Evolutionary conservation across 2,113 vertebrate species (phyloP), one percentile per base, ranked within the genome.

Genomic region (Nothoprocta perdicaria): DNA sequence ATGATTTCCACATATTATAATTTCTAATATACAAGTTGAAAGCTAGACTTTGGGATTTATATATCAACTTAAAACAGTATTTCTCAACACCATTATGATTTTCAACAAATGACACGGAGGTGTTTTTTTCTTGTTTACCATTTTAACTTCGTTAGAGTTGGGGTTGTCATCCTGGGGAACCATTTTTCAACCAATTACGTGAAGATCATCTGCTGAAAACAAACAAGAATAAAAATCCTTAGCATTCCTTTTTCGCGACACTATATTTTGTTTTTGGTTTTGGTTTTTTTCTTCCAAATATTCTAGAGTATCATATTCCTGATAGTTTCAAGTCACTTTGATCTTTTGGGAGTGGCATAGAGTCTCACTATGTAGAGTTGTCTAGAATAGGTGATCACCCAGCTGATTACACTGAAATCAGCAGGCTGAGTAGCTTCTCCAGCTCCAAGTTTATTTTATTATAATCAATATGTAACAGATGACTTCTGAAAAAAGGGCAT

Each of bases 141-240:
- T 95, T 86, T 89, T 78, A 92, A 76, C 27, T 87, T 58, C 26
- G 38, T 88, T 82, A 69, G 57, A 87, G 52, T 62, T 57, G 71
- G 41, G n/a, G 48, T 26, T 63, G 24, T 76, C 94, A 93, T 90
- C 86, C 84, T 75, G 75, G 1, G 7, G 52, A 94, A 93, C 48
- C 93, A 92, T 94, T 88, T 90, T 91, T 84, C 84, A 92, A 76
- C 23, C 91, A 89, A 65, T 73, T 83, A 82, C 40, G n/a, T 29
- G 73, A 78, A 76, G 81, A 75, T 35, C 82, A 86, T 89, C 94
- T 95, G 73, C 26, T 58, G 80, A 1, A 84, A 87, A 79, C 63
- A 41, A 89, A 76, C 48, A 21, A 62, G 68, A 66, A 2, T 3
- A 38, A 12, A 23, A 61, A 60, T 8, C 46, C n/a, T 82, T 45